Conservation (phyloP, 2,113 vertebrate species). For the Chionodraco myersi region DNA sequence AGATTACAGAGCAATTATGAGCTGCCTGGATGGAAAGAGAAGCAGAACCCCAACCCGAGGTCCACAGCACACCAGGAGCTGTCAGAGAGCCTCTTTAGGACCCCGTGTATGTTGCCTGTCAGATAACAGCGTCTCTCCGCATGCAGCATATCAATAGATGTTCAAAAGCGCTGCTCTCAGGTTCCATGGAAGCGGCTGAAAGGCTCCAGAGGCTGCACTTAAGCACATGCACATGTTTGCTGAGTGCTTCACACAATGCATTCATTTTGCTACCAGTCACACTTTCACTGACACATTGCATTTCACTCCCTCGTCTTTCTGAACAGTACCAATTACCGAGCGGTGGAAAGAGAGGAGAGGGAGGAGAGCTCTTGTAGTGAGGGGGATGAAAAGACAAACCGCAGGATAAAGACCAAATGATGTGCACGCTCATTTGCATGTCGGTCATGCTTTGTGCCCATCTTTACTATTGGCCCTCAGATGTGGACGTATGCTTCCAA, state of each 20-base stretch:
- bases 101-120: conserved; percentile 29
- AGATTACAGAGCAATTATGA: conserved; percentile 15
- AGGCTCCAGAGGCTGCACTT: too few relatives aligned
- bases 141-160: conserved; percentile 40
- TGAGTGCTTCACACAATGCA: conserved; percentile 27
- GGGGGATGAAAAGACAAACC: conserved; percentile 41
- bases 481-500: background rate
- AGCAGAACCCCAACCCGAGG: background rate
- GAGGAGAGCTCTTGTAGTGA: conserved; percentile 12
- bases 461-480: conserved; percentile 12
- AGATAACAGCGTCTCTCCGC: conserved; percentile 21
- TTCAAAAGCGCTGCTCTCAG: background rate
- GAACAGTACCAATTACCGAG: conserved; percentile 52
- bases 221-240: too few relatives aligned
- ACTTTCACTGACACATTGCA: conserved; percentile 42
- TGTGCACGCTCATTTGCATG: conserved; percentile 56
- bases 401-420: conserved; percentile 1
- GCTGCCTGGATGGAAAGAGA: conserved; percentile 1
- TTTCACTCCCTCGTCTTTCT: conserved; percentile 27
- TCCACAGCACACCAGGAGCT: background rate
- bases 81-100: conserved; percentile 14
- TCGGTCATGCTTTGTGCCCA: background rate
- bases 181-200: too few relatives aligned
- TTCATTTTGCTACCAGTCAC: conserved; percentile 33
- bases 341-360: conserved; percentile 13